Evolutionary conservation across 2,888 invertebrate genomes (phyloP).

Genomic region (Bellardia bayeri): DNA sequence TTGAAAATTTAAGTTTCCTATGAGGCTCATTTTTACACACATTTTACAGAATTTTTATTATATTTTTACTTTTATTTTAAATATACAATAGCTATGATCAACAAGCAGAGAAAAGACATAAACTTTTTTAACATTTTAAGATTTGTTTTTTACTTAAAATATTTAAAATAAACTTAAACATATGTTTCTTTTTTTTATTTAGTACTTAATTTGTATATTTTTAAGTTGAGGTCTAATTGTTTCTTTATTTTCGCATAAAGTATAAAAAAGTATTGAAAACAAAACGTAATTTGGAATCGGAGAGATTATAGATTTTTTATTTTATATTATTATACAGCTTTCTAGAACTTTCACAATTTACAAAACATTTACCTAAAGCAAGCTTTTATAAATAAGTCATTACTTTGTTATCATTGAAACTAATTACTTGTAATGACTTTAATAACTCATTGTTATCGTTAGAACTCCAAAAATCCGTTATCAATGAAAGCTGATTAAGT

Average conservation of each 20-base stretch:
- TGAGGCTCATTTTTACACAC: conserved; percentile 82
- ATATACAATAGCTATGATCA: conserved; percentile 47
- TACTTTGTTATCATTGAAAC: no score
- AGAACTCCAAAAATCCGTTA: no score
- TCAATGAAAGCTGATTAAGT: no score
- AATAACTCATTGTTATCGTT: no score
- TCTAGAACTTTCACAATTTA: no score
- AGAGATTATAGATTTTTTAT: no score
- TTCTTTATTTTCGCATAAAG: neutral
- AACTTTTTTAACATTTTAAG: conserved; percentile 19
- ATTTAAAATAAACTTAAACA: conserved; percentile 18
- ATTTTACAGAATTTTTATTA: conserved; percentile 53
- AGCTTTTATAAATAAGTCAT: no score
- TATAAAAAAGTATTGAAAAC: conserved; percentile 47
- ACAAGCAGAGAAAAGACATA: conserved; percentile 29
- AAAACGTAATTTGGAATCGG: conserved; percentile 8
- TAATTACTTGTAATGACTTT: no score
- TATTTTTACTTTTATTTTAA: conserved; percentile 25
- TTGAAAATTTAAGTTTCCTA: conserved; percentile 84
- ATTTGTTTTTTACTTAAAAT: conserved; percentile 3
- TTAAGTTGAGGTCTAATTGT: conserved; percentile 17
- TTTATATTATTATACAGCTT: no score
- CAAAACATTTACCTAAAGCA: no score
- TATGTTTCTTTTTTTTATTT: conserved; percentile 3
- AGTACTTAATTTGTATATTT: conserved; percentile 35